Conservation (phyloP, 2,797 vertebrate species). For the Pagetopsis macropterus region DNA sequence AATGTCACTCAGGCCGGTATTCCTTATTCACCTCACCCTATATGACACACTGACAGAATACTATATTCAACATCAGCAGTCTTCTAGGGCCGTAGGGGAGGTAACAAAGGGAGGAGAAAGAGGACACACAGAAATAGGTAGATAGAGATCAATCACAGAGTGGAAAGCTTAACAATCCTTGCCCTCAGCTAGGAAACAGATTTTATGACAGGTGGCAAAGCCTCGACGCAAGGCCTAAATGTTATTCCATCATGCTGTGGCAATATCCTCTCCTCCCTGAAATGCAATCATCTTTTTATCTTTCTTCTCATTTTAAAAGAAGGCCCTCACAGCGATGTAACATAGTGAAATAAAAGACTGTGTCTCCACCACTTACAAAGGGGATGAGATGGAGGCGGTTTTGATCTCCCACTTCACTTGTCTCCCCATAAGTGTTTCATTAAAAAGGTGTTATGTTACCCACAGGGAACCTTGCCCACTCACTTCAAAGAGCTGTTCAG, state of each 20-base stretch:
- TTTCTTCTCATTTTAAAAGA: slow-evolving; percentile 16
- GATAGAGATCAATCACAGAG: slow-evolving; percentile 7
- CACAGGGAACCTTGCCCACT: slow-evolving; percentile 1
- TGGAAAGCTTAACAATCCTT: slow-evolving; percentile 2
- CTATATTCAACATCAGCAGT: neutral
- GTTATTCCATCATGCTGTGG: slow-evolving; percentile 30
- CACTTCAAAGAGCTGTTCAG: neutral
- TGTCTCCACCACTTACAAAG: slow-evolving; percentile 4
- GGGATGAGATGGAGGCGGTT: slow-evolving; percentile 1
- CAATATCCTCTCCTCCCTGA: slow-evolving; percentile 20
- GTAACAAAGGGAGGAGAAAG: slow-evolving; percentile 14
- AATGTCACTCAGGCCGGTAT: no score
- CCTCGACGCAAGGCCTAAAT: slow-evolving; percentile 36
- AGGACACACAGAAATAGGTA: slow-evolving; percentile 11
- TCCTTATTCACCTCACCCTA: neutral
- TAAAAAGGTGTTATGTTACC: slow-evolving; percentile 9
- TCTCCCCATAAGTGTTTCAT: slow-evolving; percentile 24
- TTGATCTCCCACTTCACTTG: slow-evolving; percentile 16
- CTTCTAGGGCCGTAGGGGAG: neutral
- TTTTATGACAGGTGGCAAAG: slow-evolving; percentile 43
- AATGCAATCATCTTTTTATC: slow-evolving; percentile 25
- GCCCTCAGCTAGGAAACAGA: slow-evolving; percentile 30
- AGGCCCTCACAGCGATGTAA: slow-evolving; percentile 12
- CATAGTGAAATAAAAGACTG: slow-evolving; percentile 11
- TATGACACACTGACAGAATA: neutral